These are phyloP conservation scores for Drosophila lacertosa DNA, from an alignment of 1,140 invertebrate genomes.

Conservation along the genomic window DNA sequence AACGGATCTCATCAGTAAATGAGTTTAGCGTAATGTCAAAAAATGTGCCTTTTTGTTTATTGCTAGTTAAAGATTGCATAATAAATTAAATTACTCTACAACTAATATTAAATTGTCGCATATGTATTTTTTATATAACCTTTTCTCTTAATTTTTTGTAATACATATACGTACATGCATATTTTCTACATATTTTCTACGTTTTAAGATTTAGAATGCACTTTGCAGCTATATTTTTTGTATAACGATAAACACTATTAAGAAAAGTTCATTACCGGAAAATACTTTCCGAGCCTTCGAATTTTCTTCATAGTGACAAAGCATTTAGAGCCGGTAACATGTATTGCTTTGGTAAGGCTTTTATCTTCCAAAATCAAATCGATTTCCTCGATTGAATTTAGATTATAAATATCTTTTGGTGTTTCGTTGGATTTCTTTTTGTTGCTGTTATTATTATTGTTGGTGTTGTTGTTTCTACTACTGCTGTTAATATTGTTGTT, in stretches of 20 bases:
- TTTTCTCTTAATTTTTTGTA: constrained; percentile 48
- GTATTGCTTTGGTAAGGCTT: constrained; percentile 83
- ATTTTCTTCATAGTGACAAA: constrained; percentile 86
- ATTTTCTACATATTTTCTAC: constrained; percentile 62
- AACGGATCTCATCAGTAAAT: constrained; percentile 40
- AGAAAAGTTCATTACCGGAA: constrained; percentile 86
- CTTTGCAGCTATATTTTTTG: constrained; percentile 53
- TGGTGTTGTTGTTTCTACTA: constrained; percentile 36
- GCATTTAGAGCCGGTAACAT: constrained; percentile 83
- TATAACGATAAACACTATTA: constrained; percentile 60
- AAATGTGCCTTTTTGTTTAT: constrained; percentile 48
- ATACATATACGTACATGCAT: constrained; percentile 72
- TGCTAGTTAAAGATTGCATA: constrained; percentile 55
- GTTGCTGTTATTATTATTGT: constrained; percentile 36
- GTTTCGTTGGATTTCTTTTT: constrained; percentile 77
- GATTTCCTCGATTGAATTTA: constrained; percentile 82
- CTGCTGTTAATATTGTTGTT: constrained; percentile 39
- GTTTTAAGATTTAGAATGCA: constrained; percentile 70
- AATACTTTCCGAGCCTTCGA: constrained; percentile 87
- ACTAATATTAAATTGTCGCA: constrained; percentile 72
- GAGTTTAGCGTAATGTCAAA: constrained; percentile 45
- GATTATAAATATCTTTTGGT: constrained; percentile 83
- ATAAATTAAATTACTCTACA: constrained; percentile 72
- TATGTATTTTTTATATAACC: constrained; percentile 58
- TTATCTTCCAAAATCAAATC: constrained; percentile 83